Conservation (phyloP, 2,888 invertebrate genomes). For the Halictus ligatus region DNA sequence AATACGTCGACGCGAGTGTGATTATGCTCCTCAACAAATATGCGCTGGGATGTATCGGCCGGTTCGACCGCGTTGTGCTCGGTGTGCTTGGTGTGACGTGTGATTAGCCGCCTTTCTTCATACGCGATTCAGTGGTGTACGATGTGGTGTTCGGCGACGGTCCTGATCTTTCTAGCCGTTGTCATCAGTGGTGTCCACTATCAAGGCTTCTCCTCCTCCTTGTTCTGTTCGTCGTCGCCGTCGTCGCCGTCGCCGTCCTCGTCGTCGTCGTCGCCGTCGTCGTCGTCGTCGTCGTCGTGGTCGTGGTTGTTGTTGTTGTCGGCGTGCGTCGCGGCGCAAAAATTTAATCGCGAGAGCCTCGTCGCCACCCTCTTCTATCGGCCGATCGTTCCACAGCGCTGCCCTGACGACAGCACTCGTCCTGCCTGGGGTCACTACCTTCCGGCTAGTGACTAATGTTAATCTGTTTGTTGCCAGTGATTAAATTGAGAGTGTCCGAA, state of each 20-base stretch:
- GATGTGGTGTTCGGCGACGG: slow-evolving; percentile 80
- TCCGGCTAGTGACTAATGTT: slow-evolving; percentile 76
- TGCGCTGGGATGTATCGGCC: slow-evolving; percentile 69
- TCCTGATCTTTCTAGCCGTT: slow-evolving; percentile 70
- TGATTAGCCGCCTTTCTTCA: slow-evolving; percentile 64
- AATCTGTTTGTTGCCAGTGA: slow-evolving; percentile 66
- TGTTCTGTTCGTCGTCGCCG: slow-evolving; percentile 43
- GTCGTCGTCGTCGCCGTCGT: neutral
- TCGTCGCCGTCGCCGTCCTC: slow-evolving; percentile 22
- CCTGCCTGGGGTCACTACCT: slow-evolving; percentile 72
- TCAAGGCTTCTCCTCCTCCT: slow-evolving; percentile 59
- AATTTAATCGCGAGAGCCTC: slow-evolving; percentile 74
- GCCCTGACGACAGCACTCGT: slow-evolving; percentile 72
- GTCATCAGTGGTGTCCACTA: slow-evolving; percentile 73
- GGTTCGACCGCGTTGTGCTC: slow-evolving; percentile 67
- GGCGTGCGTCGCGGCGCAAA: slow-evolving; percentile 70
- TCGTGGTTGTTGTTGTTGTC: slow-evolving; percentile 57
- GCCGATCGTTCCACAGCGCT: slow-evolving; percentile 69
- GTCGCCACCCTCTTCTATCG: slow-evolving; percentile 63
- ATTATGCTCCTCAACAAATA: slow-evolving; percentile 53
- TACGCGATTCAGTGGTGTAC: slow-evolving; percentile 76
- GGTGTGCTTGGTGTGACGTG: slow-evolving; percentile 77
- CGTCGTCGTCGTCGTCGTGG: slow-evolving; percentile 6
- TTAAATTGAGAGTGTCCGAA: slow-evolving; percentile 62
- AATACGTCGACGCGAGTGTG: slow-evolving; percentile 54